Percentiles rank a stretch among this genome's conserved stretches.
phyloP scores from a whole-genome alignment of 2,113 vertebrate species.

The Pleuronectes platessa region DNA sequence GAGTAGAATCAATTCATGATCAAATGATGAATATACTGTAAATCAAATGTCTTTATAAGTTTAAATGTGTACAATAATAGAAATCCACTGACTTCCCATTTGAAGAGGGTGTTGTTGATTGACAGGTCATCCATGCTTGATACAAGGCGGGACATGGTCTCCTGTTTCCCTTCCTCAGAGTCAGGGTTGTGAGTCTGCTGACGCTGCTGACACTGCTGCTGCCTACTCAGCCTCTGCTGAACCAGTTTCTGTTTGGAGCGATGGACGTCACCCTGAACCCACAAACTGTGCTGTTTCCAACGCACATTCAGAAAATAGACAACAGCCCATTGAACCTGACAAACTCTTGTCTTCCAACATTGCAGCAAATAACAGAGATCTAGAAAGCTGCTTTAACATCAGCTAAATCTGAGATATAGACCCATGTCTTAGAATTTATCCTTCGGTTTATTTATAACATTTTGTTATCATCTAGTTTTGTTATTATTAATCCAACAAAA shows the following conservation, averaged over 20 bases:
- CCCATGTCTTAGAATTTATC: no score
- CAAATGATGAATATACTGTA: background rate
- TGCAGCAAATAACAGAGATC: no score
- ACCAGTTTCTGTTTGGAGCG: slow-evolving; percentile 84
- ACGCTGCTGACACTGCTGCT: slow-evolving; percentile 56
- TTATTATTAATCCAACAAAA: no score
- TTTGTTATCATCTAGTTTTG: no score
- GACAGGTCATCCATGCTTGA: slow-evolving; percentile 88
- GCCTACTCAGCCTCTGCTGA: slow-evolving; percentile 54
- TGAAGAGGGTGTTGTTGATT: slow-evolving; percentile 80
- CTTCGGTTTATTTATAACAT: no score
- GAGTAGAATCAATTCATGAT: background rate
- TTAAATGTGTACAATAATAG: background rate
- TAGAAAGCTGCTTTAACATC: no score
- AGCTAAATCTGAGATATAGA: no score
- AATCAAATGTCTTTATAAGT: no score
- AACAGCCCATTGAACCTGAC: background rate
- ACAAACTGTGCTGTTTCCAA: slow-evolving; percentile 89
- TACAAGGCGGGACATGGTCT: slow-evolving; percentile 82
- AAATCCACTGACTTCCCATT: slow-evolving; percentile 84
- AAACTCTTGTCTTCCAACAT: no score
- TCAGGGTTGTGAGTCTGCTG: slow-evolving; percentile 39
- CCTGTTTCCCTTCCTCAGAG: slow-evolving; percentile 46
- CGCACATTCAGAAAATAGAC: slow-evolving; percentile 5
- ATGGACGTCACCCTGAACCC: slow-evolving; percentile 89